phyloP scores from a whole-genome alignment of 2,113 vertebrate species.

The Greenwoodochromis staneri region DNA sequence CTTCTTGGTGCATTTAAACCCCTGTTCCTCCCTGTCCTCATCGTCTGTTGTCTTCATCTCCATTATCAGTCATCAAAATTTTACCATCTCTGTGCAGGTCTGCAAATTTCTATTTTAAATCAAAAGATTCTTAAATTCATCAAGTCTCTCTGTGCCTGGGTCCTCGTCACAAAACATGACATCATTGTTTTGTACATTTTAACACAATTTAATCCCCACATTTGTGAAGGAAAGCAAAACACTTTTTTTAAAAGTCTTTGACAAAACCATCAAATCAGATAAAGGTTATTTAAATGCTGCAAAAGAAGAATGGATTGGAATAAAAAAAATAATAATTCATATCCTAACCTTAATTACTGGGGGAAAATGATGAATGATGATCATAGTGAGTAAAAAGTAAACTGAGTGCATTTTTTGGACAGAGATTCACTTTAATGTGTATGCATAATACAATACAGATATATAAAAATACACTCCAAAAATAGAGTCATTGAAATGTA shows the following conservation, averaged over 20 bases:
- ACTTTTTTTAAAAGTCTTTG: fast-evolving
- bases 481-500: too few species aligned
- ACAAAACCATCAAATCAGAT: not conserved
- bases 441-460: too few species aligned
- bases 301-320: fast-evolving
- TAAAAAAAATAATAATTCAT: too few species aligned
- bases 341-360: too few species aligned
- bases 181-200: not conserved
- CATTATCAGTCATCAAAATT: not conserved
- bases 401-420: too few species aligned
- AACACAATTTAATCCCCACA: not conserved
- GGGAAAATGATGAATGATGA: too few species aligned
- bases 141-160: fast-evolving
- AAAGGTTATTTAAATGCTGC: not conserved
- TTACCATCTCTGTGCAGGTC: not conserved
- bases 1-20: not conserved
- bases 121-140: fast-evolving
- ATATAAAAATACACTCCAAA: too few species aligned
- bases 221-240: fast-evolving
- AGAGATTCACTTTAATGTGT: too few species aligned
- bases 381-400: too few species aligned
- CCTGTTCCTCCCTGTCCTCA: not conserved
- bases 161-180: not conserved
- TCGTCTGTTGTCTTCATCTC: not conserved
- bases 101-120: not conserved